Evolutionary conservation across 2,888 invertebrate species (phyloP).

Genomic region (Drosophila antonietae): DNA sequence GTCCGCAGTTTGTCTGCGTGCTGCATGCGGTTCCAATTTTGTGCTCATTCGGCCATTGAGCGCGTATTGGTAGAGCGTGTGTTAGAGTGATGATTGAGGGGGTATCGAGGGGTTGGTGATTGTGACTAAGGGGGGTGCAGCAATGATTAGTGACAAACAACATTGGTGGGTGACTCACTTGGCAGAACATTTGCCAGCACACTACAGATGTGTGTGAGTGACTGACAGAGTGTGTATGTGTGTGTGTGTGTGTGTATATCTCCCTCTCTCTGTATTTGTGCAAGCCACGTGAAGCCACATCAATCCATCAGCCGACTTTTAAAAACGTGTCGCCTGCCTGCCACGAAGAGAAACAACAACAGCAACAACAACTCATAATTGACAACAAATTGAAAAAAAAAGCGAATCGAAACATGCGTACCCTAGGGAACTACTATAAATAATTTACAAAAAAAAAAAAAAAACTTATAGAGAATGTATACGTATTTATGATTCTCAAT

Average conservation of each 20-base stretch:
- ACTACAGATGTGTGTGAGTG: neutral
- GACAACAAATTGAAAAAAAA: slow-evolving; percentile 9
- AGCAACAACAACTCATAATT: slow-evolving; percentile 9
- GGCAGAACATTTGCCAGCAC: slow-evolving; percentile 56
- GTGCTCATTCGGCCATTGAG: slow-evolving; percentile 66
- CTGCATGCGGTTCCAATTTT: slow-evolving; percentile 64
- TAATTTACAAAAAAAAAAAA: neutral
- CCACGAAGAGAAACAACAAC: slow-evolving; percentile 23
- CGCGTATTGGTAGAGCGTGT: slow-evolving; percentile 33
- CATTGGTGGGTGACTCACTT: slow-evolving; percentile 69
- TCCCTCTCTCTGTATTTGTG: slow-evolving; percentile 13
- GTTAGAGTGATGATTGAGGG: neutral
- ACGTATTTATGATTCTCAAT: neutral
- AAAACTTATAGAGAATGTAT: neutral
- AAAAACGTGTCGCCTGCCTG: slow-evolving; percentile 59
- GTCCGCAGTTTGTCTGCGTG: slow-evolving; percentile 30
- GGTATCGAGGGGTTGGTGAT: neutral
- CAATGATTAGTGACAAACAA: slow-evolving; percentile 36
- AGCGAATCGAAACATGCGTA: slow-evolving; percentile 21
- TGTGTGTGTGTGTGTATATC: slow-evolving; percentile 6
- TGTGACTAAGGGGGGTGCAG: slow-evolving; percentile 9
- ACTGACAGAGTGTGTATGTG: neutral
- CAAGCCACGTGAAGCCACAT: slow-evolving; percentile 70
- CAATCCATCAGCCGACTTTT: slow-evolving; percentile 71
- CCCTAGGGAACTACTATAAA: slow-evolving; percentile 22